Base-by-base conservation (phyloP, 92 coral and sea anemone genomes). In the Porites cylindrica region DNA sequence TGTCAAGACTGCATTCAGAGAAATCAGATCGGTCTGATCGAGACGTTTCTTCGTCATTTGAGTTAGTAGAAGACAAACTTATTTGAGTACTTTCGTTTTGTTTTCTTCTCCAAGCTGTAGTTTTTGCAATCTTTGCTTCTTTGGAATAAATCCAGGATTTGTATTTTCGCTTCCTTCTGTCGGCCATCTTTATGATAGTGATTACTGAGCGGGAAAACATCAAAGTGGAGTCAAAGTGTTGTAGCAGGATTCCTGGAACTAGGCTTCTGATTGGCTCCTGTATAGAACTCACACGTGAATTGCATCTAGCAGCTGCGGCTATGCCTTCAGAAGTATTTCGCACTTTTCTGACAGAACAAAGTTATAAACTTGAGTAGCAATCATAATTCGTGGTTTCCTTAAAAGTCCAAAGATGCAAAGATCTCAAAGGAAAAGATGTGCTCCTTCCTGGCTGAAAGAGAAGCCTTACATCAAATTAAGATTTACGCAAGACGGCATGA, bases 101-200 rank as follows among this genome's bases (percentile, higher is more conserved):
- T 32, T 74, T 66, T 66, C 32, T 72, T 72, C 88, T 83, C 88
- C 88, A 83, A 7, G 72, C 88, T 29, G 81, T 83, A 60, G 88
- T 83, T 83, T 43, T 74, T 16, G 88, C 81, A 83, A 73, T 72
- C 79, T 83, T 83, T 72, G 88, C 88, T 73, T 83, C 88, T 83
- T 73, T 83, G 75, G 88, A 83, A 74, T 12, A 74, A 11, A 83
- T 72, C 88, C 88, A 74, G 43, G 17, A 47, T 83, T 83, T 83
- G 32, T 26, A 26, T 26, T 2, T 26, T 47, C 88, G 51, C 63
- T 73, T 83, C 51, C 10, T 47, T 54, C 81, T 32, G 24, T 20
- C 13, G 88, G 32, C 32, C 32, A 26, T 26, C 32, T 26, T 26
- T 1, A 26, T 26, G 32, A 26, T 26, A 26, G 32, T 26, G 32